Base-by-base conservation (phyloP, 2,797 vertebrate genomes). In the Otus scops region DNA sequence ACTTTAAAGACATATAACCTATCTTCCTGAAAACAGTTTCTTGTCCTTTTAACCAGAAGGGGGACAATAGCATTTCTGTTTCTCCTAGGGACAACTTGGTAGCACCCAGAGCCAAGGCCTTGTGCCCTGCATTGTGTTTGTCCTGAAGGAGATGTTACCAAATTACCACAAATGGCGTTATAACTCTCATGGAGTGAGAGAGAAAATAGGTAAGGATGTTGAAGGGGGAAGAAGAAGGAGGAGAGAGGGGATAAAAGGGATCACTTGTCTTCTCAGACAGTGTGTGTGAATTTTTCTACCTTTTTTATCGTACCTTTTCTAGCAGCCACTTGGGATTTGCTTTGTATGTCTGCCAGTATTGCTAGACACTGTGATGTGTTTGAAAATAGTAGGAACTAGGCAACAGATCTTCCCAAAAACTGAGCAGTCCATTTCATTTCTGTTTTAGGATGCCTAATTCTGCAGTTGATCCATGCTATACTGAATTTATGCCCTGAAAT, bases 101-200 rank as follows among this genome's bases (percentile, higher is more conserved):
- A 99, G 98, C 96, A 99, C 99, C 54, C 99, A 99, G 97, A 99
- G 98, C 97, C 99, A 99, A 97, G 99, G 99, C 13, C 98, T 99
- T 53, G 98, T 99, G 91, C 99, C 99, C 16, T 99, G 99, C 87
- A 99, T 99, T 47, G 98, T 99, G 88, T 99, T 99, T 91, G 99
- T 99, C 77, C 96, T 99, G 43, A 99, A 99, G 96, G 99, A 99
- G 97, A 99, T 99, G 99, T 98, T 99, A 91, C 99, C 99, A 41
- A 99, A 99, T 4, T 99, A 99, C 91, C 99, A 99, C 94, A 99
- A 99, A 94, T 99, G 99, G 99, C 99, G 99, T 70, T 99, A 99
- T 70, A 99, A 99, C 97, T 98, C 98, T 56, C 99, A 99, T 1
- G 99, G 99, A 24, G 98, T 99, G 91, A 98, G 99, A 89, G 99